These are phyloP conservation scores for Sarcophaga carnaria DNA, from an alignment of 2,888 invertebrate genomes.

Conservation along the genomic window DNA sequence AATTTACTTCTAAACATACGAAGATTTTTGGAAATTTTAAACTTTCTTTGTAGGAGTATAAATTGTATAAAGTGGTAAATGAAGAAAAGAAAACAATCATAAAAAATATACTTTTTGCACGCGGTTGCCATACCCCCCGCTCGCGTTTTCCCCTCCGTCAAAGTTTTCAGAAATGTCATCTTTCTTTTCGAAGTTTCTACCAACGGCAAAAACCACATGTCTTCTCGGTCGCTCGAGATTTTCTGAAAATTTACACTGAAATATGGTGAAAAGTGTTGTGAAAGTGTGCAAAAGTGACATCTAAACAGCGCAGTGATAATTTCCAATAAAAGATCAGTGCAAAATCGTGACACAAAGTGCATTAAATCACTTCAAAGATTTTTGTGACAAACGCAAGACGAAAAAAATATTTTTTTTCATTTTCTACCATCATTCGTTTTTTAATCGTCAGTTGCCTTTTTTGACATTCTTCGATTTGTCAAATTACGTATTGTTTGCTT, in stretches of 20 bases:
- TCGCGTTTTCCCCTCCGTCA: slow-evolving; percentile 7
- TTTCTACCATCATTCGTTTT: slow-evolving; percentile 58
- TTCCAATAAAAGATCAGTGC: slow-evolving; percentile 75
- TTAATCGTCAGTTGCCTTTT: slow-evolving; percentile 58
- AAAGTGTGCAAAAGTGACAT: slow-evolving; percentile 76
- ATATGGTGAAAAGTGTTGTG: slow-evolving; percentile 79
- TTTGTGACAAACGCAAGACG: slow-evolving; percentile 67
- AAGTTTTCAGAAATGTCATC: slow-evolving; percentile 71
- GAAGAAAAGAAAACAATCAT: slow-evolving; percentile 6
- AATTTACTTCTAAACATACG: not conserved
- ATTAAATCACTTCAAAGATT: slow-evolving; percentile 69
- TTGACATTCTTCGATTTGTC: slow-evolving; percentile 70
- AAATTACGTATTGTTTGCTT: slow-evolving; percentile 65
- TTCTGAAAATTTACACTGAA: slow-evolving; percentile 76
- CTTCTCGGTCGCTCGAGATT: slow-evolving; percentile 80
- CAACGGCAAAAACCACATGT: slow-evolving; percentile 87
- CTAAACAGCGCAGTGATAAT: slow-evolving; percentile 71
- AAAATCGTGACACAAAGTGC: slow-evolving; percentile 71
- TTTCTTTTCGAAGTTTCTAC: slow-evolving; percentile 85
- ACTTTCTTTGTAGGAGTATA: not conserved
- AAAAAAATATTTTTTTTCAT: slow-evolving; percentile 57
- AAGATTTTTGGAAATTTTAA: not conserved
- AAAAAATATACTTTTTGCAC: slow-evolving; percentile 20
- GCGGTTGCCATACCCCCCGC: slow-evolving; percentile 53
- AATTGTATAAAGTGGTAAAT: not conserved